phyloP scores from a whole-genome alignment of 2,113 vertebrate species.

The Pseudorhombus dupliciocellatus region DNA sequence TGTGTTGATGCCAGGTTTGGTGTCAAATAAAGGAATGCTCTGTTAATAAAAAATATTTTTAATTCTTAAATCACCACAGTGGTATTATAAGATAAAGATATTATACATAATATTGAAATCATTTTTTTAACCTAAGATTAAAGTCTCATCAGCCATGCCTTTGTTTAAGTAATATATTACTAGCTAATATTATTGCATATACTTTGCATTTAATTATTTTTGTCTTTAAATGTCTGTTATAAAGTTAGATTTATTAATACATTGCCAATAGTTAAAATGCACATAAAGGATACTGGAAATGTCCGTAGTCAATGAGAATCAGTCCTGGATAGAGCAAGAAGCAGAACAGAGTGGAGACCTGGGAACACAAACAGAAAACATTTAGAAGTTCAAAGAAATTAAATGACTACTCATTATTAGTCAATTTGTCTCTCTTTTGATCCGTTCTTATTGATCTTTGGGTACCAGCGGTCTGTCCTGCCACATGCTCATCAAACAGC shows the following conservation, averaged over 20 bases:
- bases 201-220: too few relatives aligned
- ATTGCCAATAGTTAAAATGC: neutral
- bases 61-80: neutral
- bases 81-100: neutral
- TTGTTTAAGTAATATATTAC: too few relatives aligned
- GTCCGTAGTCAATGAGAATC: conserved; percentile 95
- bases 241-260: neutral
- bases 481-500: neutral
- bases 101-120: neutral
- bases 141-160: too few relatives aligned
- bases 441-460: neutral
- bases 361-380: conserved; percentile 14
- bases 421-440: neutral
- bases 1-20: neutral
- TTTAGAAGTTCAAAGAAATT: neutral
- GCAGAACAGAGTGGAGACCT: conserved; percentile 88
- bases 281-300: conserved; percentile 98
- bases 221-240: too few relatives aligned
- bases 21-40: neutral
- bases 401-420: neutral
- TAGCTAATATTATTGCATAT: too few relatives aligned
- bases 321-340: conserved; percentile 95
- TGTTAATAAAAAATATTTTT: neutral
- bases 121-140: too few relatives aligned
- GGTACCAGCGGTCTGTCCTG: neutral